Evolutionary conservation across 2,888 invertebrate genomes (phyloP).

Genomic region (Dysmachus trigonus): DNA sequence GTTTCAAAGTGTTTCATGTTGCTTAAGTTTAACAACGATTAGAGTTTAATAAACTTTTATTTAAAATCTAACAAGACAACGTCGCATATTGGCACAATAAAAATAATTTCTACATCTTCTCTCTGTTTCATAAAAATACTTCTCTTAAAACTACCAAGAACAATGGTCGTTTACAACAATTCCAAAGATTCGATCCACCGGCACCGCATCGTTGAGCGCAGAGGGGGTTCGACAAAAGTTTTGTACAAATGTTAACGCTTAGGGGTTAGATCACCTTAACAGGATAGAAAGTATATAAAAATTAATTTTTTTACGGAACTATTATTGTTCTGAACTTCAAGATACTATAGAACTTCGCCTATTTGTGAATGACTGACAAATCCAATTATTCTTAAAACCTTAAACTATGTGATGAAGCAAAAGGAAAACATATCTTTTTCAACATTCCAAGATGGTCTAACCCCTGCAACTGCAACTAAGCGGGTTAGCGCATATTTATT

Average conservation of each 20-base stretch:
- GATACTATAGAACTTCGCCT: too few relatives aligned
- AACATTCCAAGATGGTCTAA: too few relatives aligned
- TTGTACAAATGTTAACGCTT: not conserved
- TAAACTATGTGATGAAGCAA: too few relatives aligned
- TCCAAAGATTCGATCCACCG: not conserved
- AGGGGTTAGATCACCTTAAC: too few relatives aligned
- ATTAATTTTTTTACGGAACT: too few relatives aligned
- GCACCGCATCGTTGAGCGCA: not conserved
- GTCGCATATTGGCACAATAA: constrained; percentile 38
- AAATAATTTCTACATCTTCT: constrained; percentile 10
- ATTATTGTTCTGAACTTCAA: too few relatives aligned
- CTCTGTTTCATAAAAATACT: not conserved
- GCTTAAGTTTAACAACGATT: constrained; percentile 2
- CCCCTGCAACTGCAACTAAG: not conserved
- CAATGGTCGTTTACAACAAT: constrained; percentile 1
- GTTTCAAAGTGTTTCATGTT: not conserved
- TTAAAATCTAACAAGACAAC: constrained; percentile 34
- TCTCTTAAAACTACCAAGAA: not conserved
- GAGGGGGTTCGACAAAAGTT: not conserved
- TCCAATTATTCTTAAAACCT: too few relatives aligned
- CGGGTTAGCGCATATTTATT: constrained; percentile 46
- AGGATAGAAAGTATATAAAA: too few relatives aligned
- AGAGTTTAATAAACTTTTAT: not conserved
- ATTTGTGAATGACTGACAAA: too few relatives aligned
- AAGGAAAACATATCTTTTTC: too few relatives aligned